Percentiles rank a stretch among this genome's conserved stretches.
Evolutionary conservation across 2,113 vertebrate genomes (phyloP).

Genomic region (Echinops telfairi): DNA sequence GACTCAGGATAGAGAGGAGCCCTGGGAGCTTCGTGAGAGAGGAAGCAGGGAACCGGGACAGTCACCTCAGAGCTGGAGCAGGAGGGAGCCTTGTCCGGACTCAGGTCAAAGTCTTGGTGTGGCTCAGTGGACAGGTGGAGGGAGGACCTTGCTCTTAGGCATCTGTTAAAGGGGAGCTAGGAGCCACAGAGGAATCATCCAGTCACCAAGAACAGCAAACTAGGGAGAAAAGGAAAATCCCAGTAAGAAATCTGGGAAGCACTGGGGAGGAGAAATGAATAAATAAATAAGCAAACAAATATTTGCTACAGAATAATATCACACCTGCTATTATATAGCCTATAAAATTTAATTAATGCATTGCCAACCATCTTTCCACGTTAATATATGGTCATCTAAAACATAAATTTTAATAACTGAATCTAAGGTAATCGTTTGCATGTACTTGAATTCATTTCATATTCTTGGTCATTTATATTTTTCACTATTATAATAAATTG

Average conservation of each 20-base stretch:
- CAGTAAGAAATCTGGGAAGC: neutral
- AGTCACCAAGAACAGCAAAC: neutral
- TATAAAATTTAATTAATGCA: neutral
- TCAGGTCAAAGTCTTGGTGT: neutral
- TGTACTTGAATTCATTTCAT: neutral
- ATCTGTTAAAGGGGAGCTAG: neutral
- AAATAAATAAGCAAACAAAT: neutral
- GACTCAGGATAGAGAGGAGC: neutral
- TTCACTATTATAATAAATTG: neutral
- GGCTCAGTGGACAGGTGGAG: too few species aligned
- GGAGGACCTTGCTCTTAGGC: too few species aligned
- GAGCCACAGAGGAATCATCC: neutral
- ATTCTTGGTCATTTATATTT: conserved; percentile 14
- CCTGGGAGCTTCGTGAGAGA: neutral
- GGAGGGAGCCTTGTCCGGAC: neutral
- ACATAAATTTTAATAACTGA: neutral
- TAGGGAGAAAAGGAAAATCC: neutral
- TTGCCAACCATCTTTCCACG: too few species aligned
- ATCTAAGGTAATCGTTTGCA: neutral
- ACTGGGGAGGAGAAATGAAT: neutral
- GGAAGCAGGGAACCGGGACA: neutral
- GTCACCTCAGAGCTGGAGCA: neutral
- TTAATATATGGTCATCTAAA: neutral
- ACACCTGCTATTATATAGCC: neutral
- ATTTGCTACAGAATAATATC: neutral